Evolutionary conservation across 2,797 vertebrate genomes (phyloP), one percentile per base, ranked within the genome.

Genomic region (Enteromius anoplus): DNA sequence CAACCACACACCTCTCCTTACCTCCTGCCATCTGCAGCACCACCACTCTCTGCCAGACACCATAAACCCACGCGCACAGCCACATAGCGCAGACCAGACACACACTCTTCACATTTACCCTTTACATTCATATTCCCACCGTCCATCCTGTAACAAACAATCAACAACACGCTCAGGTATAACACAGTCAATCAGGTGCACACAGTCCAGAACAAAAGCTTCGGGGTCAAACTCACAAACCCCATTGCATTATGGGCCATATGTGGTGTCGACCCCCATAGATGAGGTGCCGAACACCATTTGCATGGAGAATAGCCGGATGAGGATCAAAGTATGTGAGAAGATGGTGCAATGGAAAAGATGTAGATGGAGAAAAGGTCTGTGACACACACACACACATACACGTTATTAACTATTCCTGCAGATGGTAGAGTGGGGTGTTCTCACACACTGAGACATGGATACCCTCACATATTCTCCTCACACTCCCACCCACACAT

Each of bases 381-480:
- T 81, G 81, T 68, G 47, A 78, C 29, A 70, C 60, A 79, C 51
- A 78, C 70, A 71, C 65, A 81, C 64, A 64, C 79, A 70, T 75
- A 82, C 55, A 71, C 75, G 14, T 60, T 80, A 81, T 93, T 94
- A 93, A 94, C 92, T 93, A 93, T 90, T 95, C 93, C 86, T 86
- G 87, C 94, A 95, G 94, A 94, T 95, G 94, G 93, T 93, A 90
- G 88, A 91, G 92, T 90, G 85, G 93, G 94, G 93, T 91, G 93
- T 94, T 94, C 93, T 94, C 92, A 92, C 92, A 92, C 92, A 93
- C 92, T 90, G 88, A 93, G 94, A 95, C 94, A 95, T 91, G 92
- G 93, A 95, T 94, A 94, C 93, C 94, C 93, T 93, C 93, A 93
- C 89, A 90, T 92, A 92, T 92, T 92, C 94, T 93, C 94, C 94